phyloP scores from a whole-genome alignment of 2,113 vertebrate genomes.

The Crotalus viridis region DNA sequence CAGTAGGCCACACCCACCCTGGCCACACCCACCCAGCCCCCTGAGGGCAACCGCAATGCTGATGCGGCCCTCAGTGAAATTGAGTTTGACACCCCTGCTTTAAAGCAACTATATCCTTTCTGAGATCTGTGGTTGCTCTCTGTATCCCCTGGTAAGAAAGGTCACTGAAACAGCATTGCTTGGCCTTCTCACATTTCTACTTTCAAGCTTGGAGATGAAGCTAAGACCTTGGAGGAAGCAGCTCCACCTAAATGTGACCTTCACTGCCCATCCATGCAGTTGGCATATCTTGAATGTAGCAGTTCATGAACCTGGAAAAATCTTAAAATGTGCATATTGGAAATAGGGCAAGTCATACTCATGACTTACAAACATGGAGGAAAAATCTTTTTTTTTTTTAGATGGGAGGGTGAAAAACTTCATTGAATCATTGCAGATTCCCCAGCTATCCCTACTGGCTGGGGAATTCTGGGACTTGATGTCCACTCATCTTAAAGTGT shows the following conservation, averaged over 20 bases:
- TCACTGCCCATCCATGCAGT: not conserved
- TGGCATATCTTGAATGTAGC: not conserved
- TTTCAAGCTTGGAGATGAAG: not conserved
- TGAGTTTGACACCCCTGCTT: not conserved
- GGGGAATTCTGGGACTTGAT: not conserved
- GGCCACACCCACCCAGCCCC: no score
- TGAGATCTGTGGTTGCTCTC: not conserved
- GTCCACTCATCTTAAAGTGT: not conserved
- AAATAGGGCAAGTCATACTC: not conserved
- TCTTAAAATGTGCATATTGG: not conserved
- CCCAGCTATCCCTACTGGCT: not conserved
- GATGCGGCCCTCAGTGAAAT: no score
- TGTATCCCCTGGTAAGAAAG: not conserved
- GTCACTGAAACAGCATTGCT: not conserved
- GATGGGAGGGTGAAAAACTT: not conserved
- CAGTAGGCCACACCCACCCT: no score
- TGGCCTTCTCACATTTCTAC: not conserved
- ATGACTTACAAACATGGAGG: not conserved
- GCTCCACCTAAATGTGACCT: not conserved
- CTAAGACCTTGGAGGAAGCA: not conserved
- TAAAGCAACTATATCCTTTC: not conserved
- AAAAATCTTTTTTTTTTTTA: not conserved
- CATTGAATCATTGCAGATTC: not conserved
- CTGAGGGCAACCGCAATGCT: no score
- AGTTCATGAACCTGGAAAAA: not conserved